Evolutionary conservation across 2,113 vertebrate species (phyloP), one percentile per base, ranked within the genome.

Genomic region (Colinus virginianus): DNA sequence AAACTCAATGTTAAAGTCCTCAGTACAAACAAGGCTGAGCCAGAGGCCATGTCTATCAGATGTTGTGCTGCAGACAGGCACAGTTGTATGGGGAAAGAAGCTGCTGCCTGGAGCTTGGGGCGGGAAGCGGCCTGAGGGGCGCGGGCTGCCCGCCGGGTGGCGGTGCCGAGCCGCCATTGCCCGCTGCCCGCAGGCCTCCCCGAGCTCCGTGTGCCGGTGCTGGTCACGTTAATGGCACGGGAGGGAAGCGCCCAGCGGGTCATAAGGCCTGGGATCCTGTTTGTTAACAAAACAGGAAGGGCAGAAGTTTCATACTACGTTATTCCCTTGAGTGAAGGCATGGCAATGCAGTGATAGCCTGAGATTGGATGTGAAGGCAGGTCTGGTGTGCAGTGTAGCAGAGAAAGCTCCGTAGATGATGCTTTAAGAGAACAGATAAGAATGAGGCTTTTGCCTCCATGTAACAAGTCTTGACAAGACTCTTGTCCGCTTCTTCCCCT

Each of bases 211-310:
- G 7, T 2, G 11, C 1, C 2, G 4, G 7, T 4, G 13, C 42
- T 11, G 13, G 12, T 28, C 5, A 1, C 0, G 4, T 1, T 21
- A 5, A 56, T 19, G 43, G 30, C 25, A 1, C 1, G 1, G 58
- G 20, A n/a, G 43, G 11, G 40, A 21, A 5, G 20, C 2, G 36
- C 45, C 3, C 18, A 19, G 7, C 32, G 42, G 32, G 17, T 36
- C 9, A 4, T 16, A 75, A 21, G 53, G 11, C 40, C 30, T 14
- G 14, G 17, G 16, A 69, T 17, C 22, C 30, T 38, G 45, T 23
- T 78, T 74, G 13, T 71, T 70, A 86, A 81, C 12, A 36, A 46
- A 87, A 21, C 12, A 49, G 48, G n/a, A 82, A n/a, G 55, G 77
- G 46, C 62, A 34, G 34, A 32, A 51, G 59, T 55, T 40, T 70